Evolutionary conservation across 37 sponge, comb jelly and placozoan genomes (phyloP), one percentile per base, ranked within the genome.

Genomic region (Ianthella basta): DNA sequence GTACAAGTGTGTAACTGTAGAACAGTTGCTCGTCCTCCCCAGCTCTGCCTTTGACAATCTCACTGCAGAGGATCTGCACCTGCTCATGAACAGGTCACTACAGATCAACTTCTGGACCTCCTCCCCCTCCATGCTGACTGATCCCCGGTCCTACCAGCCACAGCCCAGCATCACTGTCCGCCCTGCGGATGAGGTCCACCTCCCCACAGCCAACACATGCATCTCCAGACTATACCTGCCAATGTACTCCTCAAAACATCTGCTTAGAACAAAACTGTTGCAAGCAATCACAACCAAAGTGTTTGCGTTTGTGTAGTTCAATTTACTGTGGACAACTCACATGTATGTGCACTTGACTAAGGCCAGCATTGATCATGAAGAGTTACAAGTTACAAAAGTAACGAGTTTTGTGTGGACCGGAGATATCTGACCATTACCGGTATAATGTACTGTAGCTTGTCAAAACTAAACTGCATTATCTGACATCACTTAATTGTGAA

Each of bases 171-270:
- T 99, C 64, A 95, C 96, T 15, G 81, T 99, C 55, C 87, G 99
- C 8, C 99, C 99, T 8, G 81, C 91, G 0, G 95, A 95, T 61
- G 97, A 99, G 56, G 80, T 92, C 27, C 94, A 93, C 38, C 91
- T 99, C 10, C 99, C 99, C 53, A 99, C 99, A 38, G 97, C 99
- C 59, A 99, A 99, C 83, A 99, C 99, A 13, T 99, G 99, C 73
- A 99, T 99, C n/a, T 91, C 96, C 29, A 85, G 99, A 16, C 90
- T 99, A 61, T 99, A 99, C 57, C 54, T 99, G 27, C 99, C 99
- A 0, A 81, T 95, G 55, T 99, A 99, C 38, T 91, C 92, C 19
- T 85, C 84, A 57, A 96, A 89, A 69, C 37, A 88, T 0, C 55
- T 90, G 4, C 89, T 99, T 50, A 87, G 86, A 30, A 44, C 94